Evolutionary conservation across 2,797 vertebrate genomes (phyloP).

Genomic region (Phataginus tetradactyla): DNA sequence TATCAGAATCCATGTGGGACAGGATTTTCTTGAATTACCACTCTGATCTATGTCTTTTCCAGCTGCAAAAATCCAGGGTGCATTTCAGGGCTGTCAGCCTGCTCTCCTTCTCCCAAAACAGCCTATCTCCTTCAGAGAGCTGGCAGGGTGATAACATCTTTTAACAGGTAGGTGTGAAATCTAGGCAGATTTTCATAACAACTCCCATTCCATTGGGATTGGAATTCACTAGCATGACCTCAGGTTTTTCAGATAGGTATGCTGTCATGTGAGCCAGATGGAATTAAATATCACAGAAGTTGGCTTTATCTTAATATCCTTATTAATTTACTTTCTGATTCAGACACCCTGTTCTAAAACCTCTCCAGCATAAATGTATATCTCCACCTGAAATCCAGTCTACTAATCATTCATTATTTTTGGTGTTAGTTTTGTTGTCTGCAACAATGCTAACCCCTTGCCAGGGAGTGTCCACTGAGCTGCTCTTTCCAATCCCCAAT

Average conservation of each 20-base stretch:
- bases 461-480: neutral
- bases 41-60: constrained; percentile 72
- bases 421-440: neutral
- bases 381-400: neutral
- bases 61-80: constrained; percentile 62
- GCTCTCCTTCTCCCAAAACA: constrained; percentile 39
- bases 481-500: neutral
- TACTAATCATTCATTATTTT: neutral
- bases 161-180: constrained; percentile 72
- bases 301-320: neutral
- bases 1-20: constrained; percentile 71
- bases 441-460: neutral
- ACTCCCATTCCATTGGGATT: constrained; percentile 17
- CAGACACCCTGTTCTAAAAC: neutral
- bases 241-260: neutral
- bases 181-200: constrained; percentile 70
- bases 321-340: constrained; percentile 29
- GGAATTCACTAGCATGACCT: neutral
- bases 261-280: constrained; percentile 3
- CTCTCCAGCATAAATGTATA: neutral
- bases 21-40: constrained; percentile 63
- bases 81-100: constrained; percentile 61
- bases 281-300: constrained; percentile 18
- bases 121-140: constrained; percentile 55
- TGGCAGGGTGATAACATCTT: constrained; percentile 71